Evolutionary conservation across 2,888 invertebrate genomes (phyloP).

Genomic region (Pemphredon lugubris): DNA sequence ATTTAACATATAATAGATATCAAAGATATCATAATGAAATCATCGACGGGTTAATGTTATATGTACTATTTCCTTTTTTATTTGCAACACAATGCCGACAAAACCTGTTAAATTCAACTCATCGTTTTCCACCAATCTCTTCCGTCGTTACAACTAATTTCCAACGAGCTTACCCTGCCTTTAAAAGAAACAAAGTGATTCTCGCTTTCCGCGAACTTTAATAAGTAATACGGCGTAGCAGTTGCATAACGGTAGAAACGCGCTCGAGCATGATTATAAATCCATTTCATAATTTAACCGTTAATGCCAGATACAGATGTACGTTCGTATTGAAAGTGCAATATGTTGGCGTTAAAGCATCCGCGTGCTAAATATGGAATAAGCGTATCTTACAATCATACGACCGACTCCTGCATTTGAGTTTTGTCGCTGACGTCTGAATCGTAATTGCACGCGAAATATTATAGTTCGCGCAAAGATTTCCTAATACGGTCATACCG

Average conservation of each 20-base stretch:
- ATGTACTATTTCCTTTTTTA: too few species aligned
- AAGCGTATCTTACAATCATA: conserved; percentile 60
- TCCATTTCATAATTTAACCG: conserved; percentile 53
- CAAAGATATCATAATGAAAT: too few species aligned
- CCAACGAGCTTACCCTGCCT: too few species aligned
- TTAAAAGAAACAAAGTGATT: too few species aligned
- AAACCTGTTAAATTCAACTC: too few species aligned
- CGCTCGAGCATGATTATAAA: conserved; percentile 55
- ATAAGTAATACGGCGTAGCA: conserved; percentile 8
- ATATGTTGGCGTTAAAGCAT: conserved; percentile 53
- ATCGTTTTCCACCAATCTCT: too few species aligned
- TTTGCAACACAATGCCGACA: too few species aligned
- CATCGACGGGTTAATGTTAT: too few species aligned
- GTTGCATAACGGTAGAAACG: conserved; percentile 37
- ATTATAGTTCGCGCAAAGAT: conserved; percentile 37
- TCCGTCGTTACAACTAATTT: too few species aligned
- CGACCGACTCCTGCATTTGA: conserved; percentile 34
- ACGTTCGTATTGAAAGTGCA: conserved; percentile 36
- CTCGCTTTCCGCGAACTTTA: conserved; percentile 25
- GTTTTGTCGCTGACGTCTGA: conserved; percentile 64
- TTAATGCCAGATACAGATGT: conserved; percentile 47
- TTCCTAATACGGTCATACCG: conserved; percentile 34
- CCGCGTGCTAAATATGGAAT: conserved; percentile 56
- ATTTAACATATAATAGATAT: too few species aligned
- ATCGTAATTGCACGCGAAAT: conserved; percentile 65